Evolutionary conservation across 2,113 vertebrate species (phyloP), one percentile per base, ranked within the genome.

Genomic region (Crotalus horridus): DNA sequence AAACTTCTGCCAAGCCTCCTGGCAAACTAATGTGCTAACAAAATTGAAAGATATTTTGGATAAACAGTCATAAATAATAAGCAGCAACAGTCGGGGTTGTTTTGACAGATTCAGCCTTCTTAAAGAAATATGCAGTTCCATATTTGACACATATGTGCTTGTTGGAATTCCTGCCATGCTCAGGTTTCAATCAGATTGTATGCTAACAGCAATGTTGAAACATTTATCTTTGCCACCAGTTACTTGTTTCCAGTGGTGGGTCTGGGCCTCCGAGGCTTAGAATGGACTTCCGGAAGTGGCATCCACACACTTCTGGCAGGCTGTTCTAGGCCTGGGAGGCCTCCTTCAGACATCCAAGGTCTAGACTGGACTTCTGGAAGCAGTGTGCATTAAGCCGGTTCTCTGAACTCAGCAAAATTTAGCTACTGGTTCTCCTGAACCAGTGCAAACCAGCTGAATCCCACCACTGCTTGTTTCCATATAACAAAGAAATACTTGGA

Each of bases 1-100:
- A 56, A 88, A 88, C 21, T 56, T 39, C 87, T 56, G n/a, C 87
- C 54, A 88, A 88, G 20, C 54, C n/a, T 88, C n/a, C 87, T 88
- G 87, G 53, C 87, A 88, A 88, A 56, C 10, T 88, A 56, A 39
- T 88, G 87, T 56, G 54, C 33, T 88, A 56, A 88, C 54, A 56
- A 88, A 87, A 88, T 88, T 88, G 55, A 88, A 88, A 88, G n/a
- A 88, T 88, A 88, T 88, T 88, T 88, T 88, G 87, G 54, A 56
- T 88, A 33, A 88, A 88, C 87, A 87, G 86, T 29, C 17, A 54
- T 53, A 88, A 88, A 88, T 56, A 88, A 56, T 56, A 88, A 55
- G 87, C n/a, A 55, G 53, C 29, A 88, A 54, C 51, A 88, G 87
- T 55, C 33, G n/a, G n/a, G 53, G 20, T 56, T 54, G 53, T 43